phyloP scores from a whole-genome alignment of 2,888 invertebrate genomes.

The Allygus modestus region DNA sequence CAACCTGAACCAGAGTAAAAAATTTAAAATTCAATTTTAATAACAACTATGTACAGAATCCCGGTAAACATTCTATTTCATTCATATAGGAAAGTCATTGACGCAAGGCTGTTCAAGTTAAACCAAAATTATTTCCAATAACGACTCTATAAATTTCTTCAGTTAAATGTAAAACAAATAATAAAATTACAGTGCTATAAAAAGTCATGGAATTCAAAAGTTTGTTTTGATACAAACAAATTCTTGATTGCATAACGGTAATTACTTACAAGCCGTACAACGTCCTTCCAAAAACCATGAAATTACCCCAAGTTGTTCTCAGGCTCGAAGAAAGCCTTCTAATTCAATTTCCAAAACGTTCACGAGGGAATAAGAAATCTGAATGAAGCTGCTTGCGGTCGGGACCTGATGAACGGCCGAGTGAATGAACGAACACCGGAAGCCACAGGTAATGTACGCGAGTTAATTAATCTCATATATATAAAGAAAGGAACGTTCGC shows the following conservation, averaged over 20 bases:
- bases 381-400: slow-evolving; percentile 29
- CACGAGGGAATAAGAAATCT: slow-evolving; percentile 21
- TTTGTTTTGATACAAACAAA: no score
- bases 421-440: slow-evolving; percentile 33
- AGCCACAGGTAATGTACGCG: slow-evolving; percentile 40
- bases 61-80: no score
- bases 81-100: no score
- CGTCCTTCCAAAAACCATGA: slow-evolving; percentile 1
- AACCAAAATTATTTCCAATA: no score
- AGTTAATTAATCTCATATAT: slow-evolving; percentile 42
- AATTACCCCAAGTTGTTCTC: slow-evolving; percentile 12
- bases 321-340: slow-evolving; percentile 8
- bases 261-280: neutral
- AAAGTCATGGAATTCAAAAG: no score
- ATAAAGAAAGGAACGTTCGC: slow-evolving; percentile 44
- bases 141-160: no score
- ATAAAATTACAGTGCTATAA: no score
- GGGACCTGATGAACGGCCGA: neutral
- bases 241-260: slow-evolving; percentile 8
- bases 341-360: slow-evolving; percentile 31
- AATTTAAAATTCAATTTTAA: no score
- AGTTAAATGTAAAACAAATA: no score
- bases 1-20: no score
- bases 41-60: no score
- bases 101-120: no score